A percentile compares a stretch with the other conserved stretches of the same genome.
phyloP scores from a whole-genome alignment of 1,140 invertebrate species.

The Chironomus tepperi region DNA sequence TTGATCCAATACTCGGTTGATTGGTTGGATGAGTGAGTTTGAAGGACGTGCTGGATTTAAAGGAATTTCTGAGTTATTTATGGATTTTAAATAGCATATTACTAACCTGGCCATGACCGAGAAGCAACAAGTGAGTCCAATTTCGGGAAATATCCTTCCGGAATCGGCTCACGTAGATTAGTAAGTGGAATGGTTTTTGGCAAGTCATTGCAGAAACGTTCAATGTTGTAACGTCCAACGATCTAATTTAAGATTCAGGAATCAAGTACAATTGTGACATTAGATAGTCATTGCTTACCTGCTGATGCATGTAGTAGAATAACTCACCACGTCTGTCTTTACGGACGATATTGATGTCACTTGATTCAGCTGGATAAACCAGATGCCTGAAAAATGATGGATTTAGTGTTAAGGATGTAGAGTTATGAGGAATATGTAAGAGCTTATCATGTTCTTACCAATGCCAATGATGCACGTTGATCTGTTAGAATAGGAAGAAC shows the following conservation, averaged over 20 bases:
- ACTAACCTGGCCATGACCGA: conserved; percentile 40
- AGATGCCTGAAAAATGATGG: conserved; percentile 44
- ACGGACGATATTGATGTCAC: conserved; percentile 38
- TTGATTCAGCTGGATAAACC: conserved; percentile 42
- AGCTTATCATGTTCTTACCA: conserved; percentile 30
- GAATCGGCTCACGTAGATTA: conserved; percentile 30
- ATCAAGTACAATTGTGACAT: no score
- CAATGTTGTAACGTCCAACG: conserved; percentile 32
- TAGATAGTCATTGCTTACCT: conserved; percentile 35
- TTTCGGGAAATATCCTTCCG: conserved; percentile 35
- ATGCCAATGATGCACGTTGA: conserved; percentile 54
- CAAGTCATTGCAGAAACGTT: conserved; percentile 34
- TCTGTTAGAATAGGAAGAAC: not conserved
- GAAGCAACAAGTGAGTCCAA: conserved; percentile 34
- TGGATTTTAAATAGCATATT: no score
- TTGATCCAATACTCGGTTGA: conserved; percentile 29
- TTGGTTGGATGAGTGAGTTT: conserved; percentile 28
- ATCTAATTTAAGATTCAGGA: not conserved
- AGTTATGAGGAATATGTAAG: not conserved
- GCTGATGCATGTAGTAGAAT: conserved; percentile 54
- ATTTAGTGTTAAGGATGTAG: not conserved
- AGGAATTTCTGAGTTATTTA: no score
- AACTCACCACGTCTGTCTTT: conserved; percentile 52
- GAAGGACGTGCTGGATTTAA: conserved; percentile 33
- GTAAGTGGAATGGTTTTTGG: conserved; percentile 28